These are phyloP conservation scores for Eledona agricola DNA, from an alignment of 2,888 invertebrate species.

Conservation along the genomic window DNA sequence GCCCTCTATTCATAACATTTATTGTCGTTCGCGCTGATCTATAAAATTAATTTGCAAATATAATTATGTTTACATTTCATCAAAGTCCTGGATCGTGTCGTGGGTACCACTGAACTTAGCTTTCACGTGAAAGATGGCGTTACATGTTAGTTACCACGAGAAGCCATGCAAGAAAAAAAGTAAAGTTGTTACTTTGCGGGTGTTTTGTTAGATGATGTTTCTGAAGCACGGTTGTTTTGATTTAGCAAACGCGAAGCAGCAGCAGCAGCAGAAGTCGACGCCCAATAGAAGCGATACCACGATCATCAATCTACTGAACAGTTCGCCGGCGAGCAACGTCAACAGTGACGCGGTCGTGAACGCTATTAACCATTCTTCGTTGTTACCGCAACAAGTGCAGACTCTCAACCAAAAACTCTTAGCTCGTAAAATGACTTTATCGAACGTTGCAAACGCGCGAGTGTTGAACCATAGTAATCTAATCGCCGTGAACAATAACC, in stretches of 20 bases:
- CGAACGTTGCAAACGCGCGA: constrained; percentile 63
- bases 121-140: no score
- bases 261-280: constrained; percentile 50
- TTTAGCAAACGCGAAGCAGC: constrained; percentile 53
- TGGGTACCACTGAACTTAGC: no score
- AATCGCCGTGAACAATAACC: constrained; percentile 60
- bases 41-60: no score
- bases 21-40: no score
- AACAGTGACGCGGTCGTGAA: constrained; percentile 68
- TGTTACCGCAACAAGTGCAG: constrained; percentile 57
- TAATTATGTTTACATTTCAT: no score
- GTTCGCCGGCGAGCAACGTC: constrained; percentile 72
- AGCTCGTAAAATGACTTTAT: constrained; percentile 67
- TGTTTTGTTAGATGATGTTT: no score
- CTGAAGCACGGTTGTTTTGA: constrained; percentile 4
- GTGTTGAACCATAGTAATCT: constrained; percentile 60
- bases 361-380: constrained; percentile 58
- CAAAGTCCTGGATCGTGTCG: no score
- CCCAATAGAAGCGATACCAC: constrained; percentile 72
- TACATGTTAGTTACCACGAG: no score
- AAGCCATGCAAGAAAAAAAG: no score
- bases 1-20: no score
- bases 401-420: constrained; percentile 61
- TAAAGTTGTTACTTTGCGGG: no score
- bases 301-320: constrained; percentile 80